Evolutionary conservation across 2,797 vertebrate species (phyloP).

Genomic region (Acrossocheilus fasciatus): DNA sequence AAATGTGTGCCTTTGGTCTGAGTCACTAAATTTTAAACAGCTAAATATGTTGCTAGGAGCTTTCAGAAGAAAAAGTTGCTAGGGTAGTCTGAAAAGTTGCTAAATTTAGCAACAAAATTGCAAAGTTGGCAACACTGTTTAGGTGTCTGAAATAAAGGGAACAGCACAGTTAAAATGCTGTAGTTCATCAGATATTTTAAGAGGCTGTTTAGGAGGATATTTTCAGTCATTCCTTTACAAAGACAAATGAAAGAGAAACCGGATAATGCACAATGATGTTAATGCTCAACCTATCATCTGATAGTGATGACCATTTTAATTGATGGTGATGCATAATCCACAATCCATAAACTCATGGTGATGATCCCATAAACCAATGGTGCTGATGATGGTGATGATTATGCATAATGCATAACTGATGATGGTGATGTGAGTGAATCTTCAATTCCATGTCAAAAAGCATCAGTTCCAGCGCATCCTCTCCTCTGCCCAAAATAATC

Average conservation of each 20-base stretch:
- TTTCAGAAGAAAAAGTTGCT: too few species aligned
- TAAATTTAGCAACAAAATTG: too few species aligned
- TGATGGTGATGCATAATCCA: conserved; percentile 4
- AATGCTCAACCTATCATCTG: neutral
- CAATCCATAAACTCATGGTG: neutral
- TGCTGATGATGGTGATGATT: neutral
- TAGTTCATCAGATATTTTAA: neutral
- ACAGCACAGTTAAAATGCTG: neutral
- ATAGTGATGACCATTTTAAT: neutral
- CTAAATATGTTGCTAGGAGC: too few species aligned
- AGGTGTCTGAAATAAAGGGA: neutral
- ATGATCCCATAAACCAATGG: neutral
- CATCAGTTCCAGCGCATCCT: conserved; percentile 7
- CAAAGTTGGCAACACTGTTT: too few species aligned
- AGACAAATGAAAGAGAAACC: neutral
- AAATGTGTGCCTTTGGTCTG: too few species aligned
- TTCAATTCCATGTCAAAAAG: neutral
- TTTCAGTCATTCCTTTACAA: neutral
- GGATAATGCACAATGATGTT: neutral
- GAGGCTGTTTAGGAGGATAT: neutral
- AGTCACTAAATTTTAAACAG: too few species aligned
- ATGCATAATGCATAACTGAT: conserved; percentile 9
- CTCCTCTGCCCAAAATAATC: neutral
- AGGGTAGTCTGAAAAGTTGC: too few species aligned
- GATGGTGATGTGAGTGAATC: neutral